phyloP scores from a whole-genome alignment of 2,113 vertebrate species.

The Toxotes jaculatrix region DNA sequence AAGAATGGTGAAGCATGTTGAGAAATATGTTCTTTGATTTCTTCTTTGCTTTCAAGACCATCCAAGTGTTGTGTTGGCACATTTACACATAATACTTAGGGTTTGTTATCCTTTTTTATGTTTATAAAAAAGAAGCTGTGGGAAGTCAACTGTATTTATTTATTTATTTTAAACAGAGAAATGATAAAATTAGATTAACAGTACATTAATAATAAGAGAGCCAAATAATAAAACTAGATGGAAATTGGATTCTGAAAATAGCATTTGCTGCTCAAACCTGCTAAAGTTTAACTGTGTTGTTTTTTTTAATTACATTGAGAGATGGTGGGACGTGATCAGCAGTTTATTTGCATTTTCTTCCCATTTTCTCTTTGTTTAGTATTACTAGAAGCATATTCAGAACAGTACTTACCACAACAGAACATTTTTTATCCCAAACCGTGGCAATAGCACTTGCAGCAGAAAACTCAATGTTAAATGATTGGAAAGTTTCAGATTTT shows the following conservation, averaged over 20 bases:
- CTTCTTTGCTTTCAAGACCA: not conserved
- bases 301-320: conserved; percentile 2
- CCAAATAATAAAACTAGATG: not conserved
- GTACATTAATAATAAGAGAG: not conserved
- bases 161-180: not conserved
- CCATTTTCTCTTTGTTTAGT: not conserved
- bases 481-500: not conserved
- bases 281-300: not conserved
- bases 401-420: not conserved
- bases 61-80: conserved; percentile 18
- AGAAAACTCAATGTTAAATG: not conserved
- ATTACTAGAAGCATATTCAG: not conserved
- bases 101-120: not conserved
- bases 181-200: not conserved
- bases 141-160: not conserved
- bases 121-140: not conserved
- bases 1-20: not conserved
- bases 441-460: not conserved
- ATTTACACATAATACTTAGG: not conserved
- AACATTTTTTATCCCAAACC: not conserved
- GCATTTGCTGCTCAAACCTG: not conserved
- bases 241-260: not conserved
- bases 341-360: not conserved
- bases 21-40: conserved; percentile 39
- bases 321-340: not conserved